Conservation (phyloP, 1,140 invertebrate species). For the Pectinophora gossypiella region DNA sequence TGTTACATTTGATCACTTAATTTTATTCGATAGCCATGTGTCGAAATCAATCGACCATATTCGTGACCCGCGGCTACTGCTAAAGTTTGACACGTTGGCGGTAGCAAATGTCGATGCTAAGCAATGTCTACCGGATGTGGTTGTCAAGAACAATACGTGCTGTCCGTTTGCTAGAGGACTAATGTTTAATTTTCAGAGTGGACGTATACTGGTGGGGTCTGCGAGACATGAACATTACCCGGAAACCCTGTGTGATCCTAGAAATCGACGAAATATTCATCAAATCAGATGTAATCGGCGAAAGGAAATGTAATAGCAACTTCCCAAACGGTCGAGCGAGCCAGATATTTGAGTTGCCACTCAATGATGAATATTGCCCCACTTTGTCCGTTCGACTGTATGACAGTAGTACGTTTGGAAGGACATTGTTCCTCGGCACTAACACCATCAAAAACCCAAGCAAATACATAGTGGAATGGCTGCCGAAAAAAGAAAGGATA, state of each 20-base stretch:
- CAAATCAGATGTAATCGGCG: constrained; percentile 75
- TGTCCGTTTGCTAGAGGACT: too few relatives aligned
- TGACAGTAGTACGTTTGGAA: constrained; percentile 77
- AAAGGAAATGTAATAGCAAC: constrained; percentile 64
- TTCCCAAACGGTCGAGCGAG: constrained; percentile 62
- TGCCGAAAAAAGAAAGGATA: constrained; percentile 39
- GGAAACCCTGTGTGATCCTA: constrained; percentile 74
- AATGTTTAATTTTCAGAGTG: constrained; percentile 52
- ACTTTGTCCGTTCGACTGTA: constrained; percentile 76
- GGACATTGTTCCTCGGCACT: constrained; percentile 74
- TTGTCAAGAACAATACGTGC: too few relatives aligned
- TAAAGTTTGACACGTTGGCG: too few relatives aligned
- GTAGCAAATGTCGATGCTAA: too few relatives aligned
- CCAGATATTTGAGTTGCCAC: constrained; percentile 67
- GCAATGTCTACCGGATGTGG: too few relatives aligned
- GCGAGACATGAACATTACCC: constrained; percentile 72
- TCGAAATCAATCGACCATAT: too few relatives aligned
- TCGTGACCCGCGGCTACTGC: too few relatives aligned
- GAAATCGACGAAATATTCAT: constrained; percentile 74
- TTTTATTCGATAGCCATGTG: too few relatives aligned
- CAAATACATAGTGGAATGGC: constrained; percentile 55
- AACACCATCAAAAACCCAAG: constrained; percentile 56
- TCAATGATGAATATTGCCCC: constrained; percentile 68
- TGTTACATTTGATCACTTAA: too few relatives aligned
- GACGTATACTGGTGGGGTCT: constrained; percentile 81